A percentile compares a stretch with the other conserved stretches of the same genome.
Evolutionary conservation across 2,113 vertebrate species (phyloP).

Genomic region (Leucoraja erinaceus): DNA sequence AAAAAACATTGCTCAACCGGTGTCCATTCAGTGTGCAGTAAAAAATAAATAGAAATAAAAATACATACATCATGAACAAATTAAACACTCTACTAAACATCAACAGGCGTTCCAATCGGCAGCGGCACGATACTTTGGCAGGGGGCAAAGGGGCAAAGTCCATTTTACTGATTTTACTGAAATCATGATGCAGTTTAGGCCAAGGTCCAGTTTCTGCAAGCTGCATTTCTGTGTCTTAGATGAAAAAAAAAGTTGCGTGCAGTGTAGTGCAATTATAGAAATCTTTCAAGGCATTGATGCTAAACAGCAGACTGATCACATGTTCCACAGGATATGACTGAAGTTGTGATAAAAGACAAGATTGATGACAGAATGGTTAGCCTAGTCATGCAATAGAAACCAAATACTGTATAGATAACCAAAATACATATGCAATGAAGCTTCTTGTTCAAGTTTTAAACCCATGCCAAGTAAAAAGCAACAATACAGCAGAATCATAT

Average conservation of each 20-base stretch:
- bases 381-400: background rate
- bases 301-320: conserved; percentile 9
- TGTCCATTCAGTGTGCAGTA: no score
- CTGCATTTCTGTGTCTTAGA: conserved; percentile 27
- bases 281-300: background rate
- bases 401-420: background rate
- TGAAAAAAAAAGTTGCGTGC: conserved; percentile 8
- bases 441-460: background rate
- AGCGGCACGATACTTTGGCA: no score
- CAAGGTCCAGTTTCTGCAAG: conserved; percentile 12
- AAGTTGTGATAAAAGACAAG: background rate
- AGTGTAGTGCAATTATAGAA: conserved; percentile 33
- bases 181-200: background rate
- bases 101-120: no score
- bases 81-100: no score
- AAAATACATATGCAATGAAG: background rate
- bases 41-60: no score
- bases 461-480: background rate
- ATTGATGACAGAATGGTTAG: conserved; percentile 16
- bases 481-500: no score
- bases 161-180: no score
- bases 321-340: conserved; percentile 12
- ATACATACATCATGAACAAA: no score
- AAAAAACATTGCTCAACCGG: no score
- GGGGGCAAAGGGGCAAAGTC: no score